These are phyloP conservation scores for Bothrops jararaca DNA, from an alignment of 2,113 vertebrate genomes.

Conservation along the genomic window DNA sequence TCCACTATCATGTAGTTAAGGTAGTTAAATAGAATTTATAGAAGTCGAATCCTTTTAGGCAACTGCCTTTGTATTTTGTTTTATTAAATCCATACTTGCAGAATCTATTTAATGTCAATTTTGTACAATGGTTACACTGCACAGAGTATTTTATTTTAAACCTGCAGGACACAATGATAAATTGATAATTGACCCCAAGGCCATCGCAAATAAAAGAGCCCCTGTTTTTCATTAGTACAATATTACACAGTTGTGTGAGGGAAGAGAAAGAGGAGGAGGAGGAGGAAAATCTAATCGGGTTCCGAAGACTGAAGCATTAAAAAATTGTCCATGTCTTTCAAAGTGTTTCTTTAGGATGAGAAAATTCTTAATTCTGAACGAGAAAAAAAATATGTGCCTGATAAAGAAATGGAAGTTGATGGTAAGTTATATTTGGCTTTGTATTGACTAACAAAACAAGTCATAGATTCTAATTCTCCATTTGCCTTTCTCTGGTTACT, in stretches of 20 bases:
- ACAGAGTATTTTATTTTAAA: constrained; percentile 76
- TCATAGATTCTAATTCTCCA: not conserved
- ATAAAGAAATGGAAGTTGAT: constrained; percentile 25
- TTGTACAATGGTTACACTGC: constrained; percentile 71
- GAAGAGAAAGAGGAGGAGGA: constrained; percentile 41
- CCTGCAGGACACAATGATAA: constrained; percentile 81
- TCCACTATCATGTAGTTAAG: constrained; percentile 73
- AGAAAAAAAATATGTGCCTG: constrained; percentile 55
- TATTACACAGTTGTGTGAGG: constrained; percentile 67
- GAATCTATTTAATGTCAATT: constrained; percentile 83
- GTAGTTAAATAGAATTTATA: constrained; percentile 79
- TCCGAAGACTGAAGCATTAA: constrained; percentile 63
- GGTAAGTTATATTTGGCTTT: not conserved
- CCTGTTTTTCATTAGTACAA: constrained; percentile 83
- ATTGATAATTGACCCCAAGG: constrained; percentile 86
- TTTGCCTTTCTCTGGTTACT: not conserved
- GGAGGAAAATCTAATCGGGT: constrained; percentile 60
- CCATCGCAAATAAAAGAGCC: constrained; percentile 79
- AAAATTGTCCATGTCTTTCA: constrained; percentile 59
- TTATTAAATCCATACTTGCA: constrained; percentile 81
- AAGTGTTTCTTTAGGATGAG: constrained; percentile 53
- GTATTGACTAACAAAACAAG: not conserved
- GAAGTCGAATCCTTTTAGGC: constrained; percentile 74
- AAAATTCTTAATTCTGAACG: constrained; percentile 58
- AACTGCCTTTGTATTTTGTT: constrained; percentile 74